Conservation (phyloP, 2,113 vertebrate genomes). For the Lontra canadensis region DNA sequence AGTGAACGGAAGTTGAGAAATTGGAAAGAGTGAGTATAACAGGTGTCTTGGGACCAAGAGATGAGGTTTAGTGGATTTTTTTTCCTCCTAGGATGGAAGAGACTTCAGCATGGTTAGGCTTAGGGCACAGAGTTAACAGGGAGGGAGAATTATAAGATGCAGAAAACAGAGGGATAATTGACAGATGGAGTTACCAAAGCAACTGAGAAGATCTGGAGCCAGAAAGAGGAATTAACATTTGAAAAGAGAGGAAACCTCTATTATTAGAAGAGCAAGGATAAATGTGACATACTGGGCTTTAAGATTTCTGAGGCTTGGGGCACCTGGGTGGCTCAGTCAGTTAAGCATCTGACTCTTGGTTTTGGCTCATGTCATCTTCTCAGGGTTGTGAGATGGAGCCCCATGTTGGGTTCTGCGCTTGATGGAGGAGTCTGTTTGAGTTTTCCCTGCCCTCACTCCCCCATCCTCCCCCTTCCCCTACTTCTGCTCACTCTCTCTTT, state of each 20-base stretch:
- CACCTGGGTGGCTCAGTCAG: neutral
- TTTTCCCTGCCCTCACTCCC: neutral
- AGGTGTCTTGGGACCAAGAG: neutral
- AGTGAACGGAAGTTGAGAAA: neutral
- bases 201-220: neutral
- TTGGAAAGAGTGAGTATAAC: neutral
- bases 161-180: neutral
- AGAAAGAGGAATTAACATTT: neutral
- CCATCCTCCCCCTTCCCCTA: neutral
- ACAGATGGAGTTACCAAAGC: neutral
- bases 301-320: neutral
- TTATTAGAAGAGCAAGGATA: neutral
- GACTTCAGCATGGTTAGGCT: neutral
- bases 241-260: neutral
- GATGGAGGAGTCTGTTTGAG: neutral
- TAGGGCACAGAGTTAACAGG: neutral
- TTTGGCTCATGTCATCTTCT: neutral
- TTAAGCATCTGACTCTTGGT: neutral
- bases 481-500: neutral
- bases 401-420: neutral
- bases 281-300: neutral
- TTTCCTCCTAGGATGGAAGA: neutral
- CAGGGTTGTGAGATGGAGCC: neutral
- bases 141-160: neutral
- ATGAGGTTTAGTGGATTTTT: neutral